These are phyloP conservation scores for Listronotus oregonensis DNA, from an alignment of 1,140 invertebrate species.

Conservation along the genomic window DNA sequence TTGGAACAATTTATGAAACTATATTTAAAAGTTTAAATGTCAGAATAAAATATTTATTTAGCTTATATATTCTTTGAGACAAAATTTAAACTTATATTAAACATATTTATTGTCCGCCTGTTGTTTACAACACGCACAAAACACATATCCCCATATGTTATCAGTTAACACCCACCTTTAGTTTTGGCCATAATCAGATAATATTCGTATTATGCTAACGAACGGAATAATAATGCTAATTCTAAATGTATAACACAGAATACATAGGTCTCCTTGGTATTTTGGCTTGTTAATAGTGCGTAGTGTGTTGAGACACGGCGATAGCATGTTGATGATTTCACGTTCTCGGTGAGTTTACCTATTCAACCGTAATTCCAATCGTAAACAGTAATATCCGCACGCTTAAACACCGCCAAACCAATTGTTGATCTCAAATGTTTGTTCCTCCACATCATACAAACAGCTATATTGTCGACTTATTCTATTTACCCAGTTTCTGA, in stretches of 20 bases:
- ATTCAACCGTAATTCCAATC: constrained; percentile 46
- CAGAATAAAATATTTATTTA: too few relatives aligned
- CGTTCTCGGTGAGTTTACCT: constrained; percentile 47
- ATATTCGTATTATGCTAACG: neutral
- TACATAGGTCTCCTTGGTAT: constrained; percentile 17
- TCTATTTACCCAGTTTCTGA: constrained; percentile 33
- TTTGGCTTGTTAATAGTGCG: constrained; percentile 35
- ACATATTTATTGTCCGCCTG: too few relatives aligned
- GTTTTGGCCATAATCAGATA: too few relatives aligned
- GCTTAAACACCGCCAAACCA: constrained; percentile 41
- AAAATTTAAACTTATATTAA: too few relatives aligned
- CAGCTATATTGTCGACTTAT: constrained; percentile 27
- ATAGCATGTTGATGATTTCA: constrained; percentile 47
- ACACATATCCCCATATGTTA: too few relatives aligned
- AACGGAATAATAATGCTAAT: constrained; percentile 10
- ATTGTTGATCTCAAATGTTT: constrained; percentile 49
- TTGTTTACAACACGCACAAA: too few relatives aligned
- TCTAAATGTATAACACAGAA: neutral
- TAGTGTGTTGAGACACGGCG: constrained; percentile 26
- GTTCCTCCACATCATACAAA: constrained; percentile 39
- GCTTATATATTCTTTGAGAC: too few relatives aligned
- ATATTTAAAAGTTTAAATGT: too few relatives aligned
- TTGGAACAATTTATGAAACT: too few relatives aligned
- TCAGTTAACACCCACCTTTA: too few relatives aligned
- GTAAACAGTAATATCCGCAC: constrained; percentile 45